Percentiles rank a stretch among this genome's conserved stretches.
Conservation (phyloP, 2,113 vertebrate species). For the Dermatemys mawii region DNA sequence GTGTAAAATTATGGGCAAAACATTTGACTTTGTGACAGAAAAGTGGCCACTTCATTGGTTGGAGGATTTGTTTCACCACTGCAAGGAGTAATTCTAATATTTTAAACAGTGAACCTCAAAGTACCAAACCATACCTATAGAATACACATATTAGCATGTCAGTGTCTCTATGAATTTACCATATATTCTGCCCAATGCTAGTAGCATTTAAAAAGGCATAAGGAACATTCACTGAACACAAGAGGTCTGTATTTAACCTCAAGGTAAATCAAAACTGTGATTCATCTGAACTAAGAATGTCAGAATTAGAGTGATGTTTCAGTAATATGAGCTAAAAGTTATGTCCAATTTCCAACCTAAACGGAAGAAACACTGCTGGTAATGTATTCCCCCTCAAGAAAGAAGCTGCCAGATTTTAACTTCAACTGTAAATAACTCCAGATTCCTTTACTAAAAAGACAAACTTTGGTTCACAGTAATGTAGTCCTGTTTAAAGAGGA, state of each 20-base stretch:
- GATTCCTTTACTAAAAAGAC: not conserved
- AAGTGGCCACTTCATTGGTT: constrained; percentile 23
- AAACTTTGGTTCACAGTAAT: not conserved
- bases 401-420: not conserved
- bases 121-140: not conserved
- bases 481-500: not conserved
- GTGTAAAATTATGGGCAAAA: not conserved
- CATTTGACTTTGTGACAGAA: not conserved
- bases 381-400: not conserved
- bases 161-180: constrained; percentile 9
- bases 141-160: not conserved
- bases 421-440: not conserved
- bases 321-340: constrained; percentile 28
- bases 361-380: not conserved
- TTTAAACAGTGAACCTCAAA: not conserved
- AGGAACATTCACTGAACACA: constrained; percentile 40
- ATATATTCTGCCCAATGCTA: constrained; percentile 31
- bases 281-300: constrained; percentile 33
- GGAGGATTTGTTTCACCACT: not conserved
- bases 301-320: not conserved
- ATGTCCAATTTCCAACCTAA: not conserved
- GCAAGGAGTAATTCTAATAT: not conserved
- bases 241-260: constrained; percentile 36
- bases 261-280: constrained; percentile 39
- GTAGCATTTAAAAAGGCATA: constrained; percentile 5